These are phyloP conservation scores for Caenorhabditis brenneri DNA, from an alignment of 1,140 invertebrate species.

Conservation along the genomic window DNA sequence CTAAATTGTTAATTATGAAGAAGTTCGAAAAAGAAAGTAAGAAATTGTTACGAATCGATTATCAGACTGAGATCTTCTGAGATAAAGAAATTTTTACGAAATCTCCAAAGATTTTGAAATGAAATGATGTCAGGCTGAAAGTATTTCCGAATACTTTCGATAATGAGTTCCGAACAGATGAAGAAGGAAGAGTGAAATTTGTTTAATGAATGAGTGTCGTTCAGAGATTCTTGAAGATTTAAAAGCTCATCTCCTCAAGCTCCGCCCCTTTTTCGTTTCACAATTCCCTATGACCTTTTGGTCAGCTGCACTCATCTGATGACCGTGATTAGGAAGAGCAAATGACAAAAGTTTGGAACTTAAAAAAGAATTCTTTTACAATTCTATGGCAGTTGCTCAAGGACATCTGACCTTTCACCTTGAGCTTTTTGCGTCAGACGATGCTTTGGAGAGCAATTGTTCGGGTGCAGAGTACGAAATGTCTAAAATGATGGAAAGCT, in stretches of 20 bases:
- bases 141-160: too few relatives aligned
- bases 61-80: too few relatives aligned
- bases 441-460: neutral
- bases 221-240: neutral
- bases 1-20: too few relatives aligned
- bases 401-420: slow-evolving; percentile 14
- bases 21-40: too few relatives aligned
- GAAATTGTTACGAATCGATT: too few relatives aligned
- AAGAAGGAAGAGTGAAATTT: neutral
- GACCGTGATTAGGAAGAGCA: neutral
- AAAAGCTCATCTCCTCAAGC: neutral
- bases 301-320: slow-evolving; percentile 33
- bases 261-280: neutral
- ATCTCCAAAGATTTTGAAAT: too few relatives aligned
- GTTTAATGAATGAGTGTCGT: neutral
- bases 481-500: neutral
- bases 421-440: slow-evolving; percentile 6
- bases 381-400: slow-evolving; percentile 15
- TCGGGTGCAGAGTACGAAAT: slow-evolving; percentile 11
- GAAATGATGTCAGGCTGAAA: too few relatives aligned
- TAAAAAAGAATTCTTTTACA: neutral
- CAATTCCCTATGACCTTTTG: slow-evolving; percentile 21
- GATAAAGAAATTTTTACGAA: too few relatives aligned
- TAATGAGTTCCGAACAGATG: too few relatives aligned
- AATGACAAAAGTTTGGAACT: slow-evolving; percentile 2